phyloP scores from a whole-genome alignment of 2,113 vertebrate genomes.

The Stegastes partitus region DNA sequence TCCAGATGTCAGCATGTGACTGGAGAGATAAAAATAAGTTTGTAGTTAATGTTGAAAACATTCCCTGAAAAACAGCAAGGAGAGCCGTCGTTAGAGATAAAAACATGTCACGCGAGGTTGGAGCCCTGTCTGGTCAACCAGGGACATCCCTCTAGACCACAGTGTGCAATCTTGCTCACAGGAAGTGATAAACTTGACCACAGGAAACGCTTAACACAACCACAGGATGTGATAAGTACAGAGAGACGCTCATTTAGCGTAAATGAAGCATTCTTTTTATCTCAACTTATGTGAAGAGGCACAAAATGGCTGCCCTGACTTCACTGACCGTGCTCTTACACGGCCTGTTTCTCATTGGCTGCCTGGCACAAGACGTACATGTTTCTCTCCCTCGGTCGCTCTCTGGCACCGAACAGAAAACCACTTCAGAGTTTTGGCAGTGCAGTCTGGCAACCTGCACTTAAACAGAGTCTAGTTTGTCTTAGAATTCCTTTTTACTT shows the following conservation, averaged over 20 bases:
- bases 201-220: constrained; percentile 72
- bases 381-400: constrained; percentile 46
- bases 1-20: constrained; percentile 27
- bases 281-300: constrained; percentile 34
- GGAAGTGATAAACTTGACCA: constrained; percentile 81
- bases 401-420: constrained; percentile 58
- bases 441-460: constrained; percentile 52
- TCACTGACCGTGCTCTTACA: constrained; percentile 5
- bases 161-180: constrained; percentile 66
- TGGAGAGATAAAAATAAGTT: not conserved
- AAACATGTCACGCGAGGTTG: constrained; percentile 12
- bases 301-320: constrained; percentile 62
- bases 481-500: constrained; percentile 43
- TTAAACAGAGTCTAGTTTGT: constrained; percentile 47
- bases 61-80: constrained; percentile 2
- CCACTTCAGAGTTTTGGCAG: constrained; percentile 68
- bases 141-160: constrained; percentile 48
- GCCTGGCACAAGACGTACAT: constrained; percentile 52
- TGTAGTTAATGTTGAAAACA: not conserved
- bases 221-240: constrained; percentile 68
- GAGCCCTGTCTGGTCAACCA: constrained; percentile 16
- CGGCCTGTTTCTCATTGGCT: constrained; percentile 71
- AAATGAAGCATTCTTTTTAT: constrained; percentile 74
- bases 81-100: constrained; percentile 16
- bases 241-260: constrained; percentile 60